phyloP scores from a whole-genome alignment of 2,888 invertebrate species.

The Silvanus unidentatus region DNA sequence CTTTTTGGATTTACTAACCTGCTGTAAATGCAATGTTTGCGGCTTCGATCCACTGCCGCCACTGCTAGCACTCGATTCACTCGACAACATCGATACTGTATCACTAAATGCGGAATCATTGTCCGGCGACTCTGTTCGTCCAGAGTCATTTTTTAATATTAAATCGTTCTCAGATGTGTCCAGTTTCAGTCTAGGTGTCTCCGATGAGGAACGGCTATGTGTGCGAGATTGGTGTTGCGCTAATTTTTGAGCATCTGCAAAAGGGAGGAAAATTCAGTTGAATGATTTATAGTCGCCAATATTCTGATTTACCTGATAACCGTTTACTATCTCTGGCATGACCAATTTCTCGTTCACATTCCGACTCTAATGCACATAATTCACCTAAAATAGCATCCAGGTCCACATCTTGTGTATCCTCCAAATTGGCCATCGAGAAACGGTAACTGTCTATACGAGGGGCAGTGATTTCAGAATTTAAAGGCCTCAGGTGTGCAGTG shows the following conservation, averaged over 20 bases:
- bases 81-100: slow-evolving; percentile 87
- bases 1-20: too few species aligned
- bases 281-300: slow-evolving; percentile 15
- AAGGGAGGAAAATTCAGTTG: too few species aligned
- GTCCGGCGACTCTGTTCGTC: slow-evolving; percentile 89
- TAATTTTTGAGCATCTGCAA: slow-evolving; percentile 37
- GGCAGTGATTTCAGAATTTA: slow-evolving; percentile 66
- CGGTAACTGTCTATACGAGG: slow-evolving; percentile 84
- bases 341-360: slow-evolving; percentile 55
- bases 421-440: slow-evolving; percentile 93
- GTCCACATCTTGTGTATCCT: slow-evolving; percentile 94
- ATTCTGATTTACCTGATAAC: slow-evolving; percentile 38
- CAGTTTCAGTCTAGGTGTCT: slow-evolving; percentile 42
- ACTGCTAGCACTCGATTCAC: slow-evolving; percentile 90
- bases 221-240: slow-evolving; percentile 40
- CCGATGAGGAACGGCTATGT: slow-evolving; percentile 46
- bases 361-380: slow-evolving; percentile 81
- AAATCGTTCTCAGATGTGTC: slow-evolving; percentile 40
- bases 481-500: slow-evolving; percentile 54
- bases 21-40: slow-evolving; percentile 38
- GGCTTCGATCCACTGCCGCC: slow-evolving; percentile 63
- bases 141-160: slow-evolving; percentile 41
- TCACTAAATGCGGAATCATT: slow-evolving; percentile 98
- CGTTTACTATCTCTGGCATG: slow-evolving; percentile 43
- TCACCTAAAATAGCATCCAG: slow-evolving; percentile 95